A percentile compares a stretch with the other conserved stretches of the same genome.
Evolutionary conservation across 2,113 vertebrate genomes (phyloP).

Genomic region (Carassius gibelio): DNA sequence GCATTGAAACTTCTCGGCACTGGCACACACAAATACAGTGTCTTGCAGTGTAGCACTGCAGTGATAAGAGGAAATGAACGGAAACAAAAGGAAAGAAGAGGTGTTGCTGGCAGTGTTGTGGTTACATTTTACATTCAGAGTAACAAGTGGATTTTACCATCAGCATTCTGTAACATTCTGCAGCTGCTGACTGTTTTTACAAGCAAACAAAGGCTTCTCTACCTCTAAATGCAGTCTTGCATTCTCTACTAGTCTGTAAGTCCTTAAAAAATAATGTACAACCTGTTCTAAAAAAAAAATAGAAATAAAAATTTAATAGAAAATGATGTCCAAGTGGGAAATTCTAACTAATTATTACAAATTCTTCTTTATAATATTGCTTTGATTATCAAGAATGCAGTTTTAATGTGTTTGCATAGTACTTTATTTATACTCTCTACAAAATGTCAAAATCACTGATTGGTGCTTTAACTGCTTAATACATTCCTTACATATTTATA

Average conservation of each 20-base stretch:
- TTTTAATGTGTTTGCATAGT: background rate
- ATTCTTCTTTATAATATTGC: background rate
- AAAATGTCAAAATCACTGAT: background rate
- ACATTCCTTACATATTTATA: background rate
- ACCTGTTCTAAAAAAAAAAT: background rate
- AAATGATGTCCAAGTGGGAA: background rate
- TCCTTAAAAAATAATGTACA: background rate
- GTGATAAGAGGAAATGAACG: slow-evolving; percentile 19
- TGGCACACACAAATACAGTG: background rate
- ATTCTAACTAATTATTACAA: background rate
- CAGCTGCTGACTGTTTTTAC: background rate
- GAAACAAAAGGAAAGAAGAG: slow-evolving; percentile 21
- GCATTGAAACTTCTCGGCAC: background rate
- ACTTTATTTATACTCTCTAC: background rate
- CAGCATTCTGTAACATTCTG: background rate
- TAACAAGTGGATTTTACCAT: background rate
- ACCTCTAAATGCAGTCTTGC: background rate
- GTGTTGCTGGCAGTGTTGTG: slow-evolving; percentile 20
- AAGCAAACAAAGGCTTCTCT: background rate
- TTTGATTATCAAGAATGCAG: background rate
- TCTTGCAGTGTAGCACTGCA: background rate
- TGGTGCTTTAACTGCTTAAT: background rate
- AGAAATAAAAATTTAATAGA: no score
- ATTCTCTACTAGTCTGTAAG: background rate
- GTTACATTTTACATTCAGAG: slow-evolving; percentile 25